Evolutionary conservation across 2,797 vertebrate species (phyloP), one percentile per base, ranked within the genome.

Genomic region (Poeciliopsis infans): DNA sequence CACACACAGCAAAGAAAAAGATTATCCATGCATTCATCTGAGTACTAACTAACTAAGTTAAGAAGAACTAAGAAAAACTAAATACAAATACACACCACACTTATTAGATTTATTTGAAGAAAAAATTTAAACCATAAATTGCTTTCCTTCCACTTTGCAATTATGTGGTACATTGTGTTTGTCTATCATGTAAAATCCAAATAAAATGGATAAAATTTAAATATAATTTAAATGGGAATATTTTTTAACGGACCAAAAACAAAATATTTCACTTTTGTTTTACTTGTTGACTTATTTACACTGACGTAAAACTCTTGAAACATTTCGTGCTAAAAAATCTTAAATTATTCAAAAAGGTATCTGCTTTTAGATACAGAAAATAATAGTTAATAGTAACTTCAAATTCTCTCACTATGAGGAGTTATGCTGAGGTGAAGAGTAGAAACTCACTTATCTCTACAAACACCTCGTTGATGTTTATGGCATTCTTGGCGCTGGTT

Each of bases 391-490:
- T n/a, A n/a, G n/a, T n/a, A n/a, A n/a, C n/a, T n/a, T n/a, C n/a
- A n/a, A n/a, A n/a, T n/a, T n/a, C n/a, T n/a, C n/a, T n/a, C n/a
- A n/a, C n/a, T 64, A 41, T 28, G 20, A 28, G 33, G 66, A 43
- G 59, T 7, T 15, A 10, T 75, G 49, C 47, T 55, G 6, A 55
- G 71, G 53, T 12, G 76, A 79, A n/a, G 7, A 8, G 41, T 12
- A 78, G 4, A 25, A 80, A 98, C 98, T 98, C 96, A 99, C 98
- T 99, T 96, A 99, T 99, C 96, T 99, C 97, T 96, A 97, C 97
- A 95, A 99, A 99, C 94, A 99, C 96, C 92, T 99, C 98, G 85
- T 97, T 98, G 96, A 99, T 97, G 96, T 99, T 99, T 95, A 99
- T 97, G 86, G 98, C 97, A 82, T 99, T 98, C 95, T 99, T 99